Percentiles rank a stretch among this genome's conserved stretches.
These are phyloP conservation scores for Champsocephalus esox DNA, from an alignment of 2,797 vertebrate species.

Conservation along the genomic window DNA sequence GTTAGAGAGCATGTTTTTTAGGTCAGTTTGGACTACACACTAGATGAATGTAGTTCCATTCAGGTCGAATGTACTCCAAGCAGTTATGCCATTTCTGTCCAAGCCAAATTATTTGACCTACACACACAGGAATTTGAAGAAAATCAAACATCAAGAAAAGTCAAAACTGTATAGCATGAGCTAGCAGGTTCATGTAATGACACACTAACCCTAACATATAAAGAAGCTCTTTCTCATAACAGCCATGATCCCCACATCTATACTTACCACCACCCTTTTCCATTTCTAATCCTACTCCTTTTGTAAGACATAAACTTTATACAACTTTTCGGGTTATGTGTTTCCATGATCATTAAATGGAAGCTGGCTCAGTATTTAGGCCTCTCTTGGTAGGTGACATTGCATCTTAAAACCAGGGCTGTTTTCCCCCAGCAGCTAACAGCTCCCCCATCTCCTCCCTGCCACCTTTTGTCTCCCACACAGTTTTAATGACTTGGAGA, in stretches of 20 bases:
- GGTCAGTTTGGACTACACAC: no score
- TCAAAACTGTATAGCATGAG: no score
- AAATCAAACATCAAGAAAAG: background rate
- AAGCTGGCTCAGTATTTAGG: background rate
- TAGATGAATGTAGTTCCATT: no score
- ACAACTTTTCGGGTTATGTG: background rate
- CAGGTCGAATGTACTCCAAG: no score
- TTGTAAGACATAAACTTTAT: background rate
- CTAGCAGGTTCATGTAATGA: no score
- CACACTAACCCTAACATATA: no score
- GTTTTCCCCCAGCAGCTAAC: conserved; percentile 9
- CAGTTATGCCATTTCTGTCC: no score
- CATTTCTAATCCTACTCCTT: background rate
- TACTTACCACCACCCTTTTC: background rate
- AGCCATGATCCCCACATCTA: no score
- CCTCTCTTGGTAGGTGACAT: background rate
- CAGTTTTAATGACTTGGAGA: conserved; percentile 74
- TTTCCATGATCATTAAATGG: background rate
- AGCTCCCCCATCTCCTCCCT: background rate
- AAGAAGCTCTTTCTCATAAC: no score
- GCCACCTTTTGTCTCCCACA: conserved; percentile 64
- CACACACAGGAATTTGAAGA: background rate
- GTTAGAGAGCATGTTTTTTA: no score
- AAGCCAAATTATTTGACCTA: background rate
- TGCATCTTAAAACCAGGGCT: background rate